Conservation (phyloP, 1,140 invertebrate species). For the Argopecten irradians region DNA sequence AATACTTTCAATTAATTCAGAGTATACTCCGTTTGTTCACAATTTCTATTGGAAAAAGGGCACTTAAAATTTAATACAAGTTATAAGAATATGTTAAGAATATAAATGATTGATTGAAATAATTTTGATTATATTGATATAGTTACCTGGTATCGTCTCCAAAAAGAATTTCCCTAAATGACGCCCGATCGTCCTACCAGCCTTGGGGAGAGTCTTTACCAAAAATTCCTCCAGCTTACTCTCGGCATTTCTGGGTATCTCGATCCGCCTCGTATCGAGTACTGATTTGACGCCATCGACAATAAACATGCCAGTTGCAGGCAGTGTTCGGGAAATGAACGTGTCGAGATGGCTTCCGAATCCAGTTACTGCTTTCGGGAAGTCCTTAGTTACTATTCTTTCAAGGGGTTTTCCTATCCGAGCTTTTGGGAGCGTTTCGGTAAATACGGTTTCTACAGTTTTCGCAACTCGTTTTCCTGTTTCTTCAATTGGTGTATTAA, state of each 20-base stretch:
- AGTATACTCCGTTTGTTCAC: no score
- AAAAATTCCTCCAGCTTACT: neutral
- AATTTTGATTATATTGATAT: no score
- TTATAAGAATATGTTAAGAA: no score
- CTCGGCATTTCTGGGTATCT: neutral
- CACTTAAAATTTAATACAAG: no score
- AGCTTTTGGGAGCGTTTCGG: neutral
- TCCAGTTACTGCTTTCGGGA: neutral
- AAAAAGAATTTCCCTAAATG: neutral
- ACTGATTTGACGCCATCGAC: neutral
- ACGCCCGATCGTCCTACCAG: neutral
- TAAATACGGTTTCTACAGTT: neutral
- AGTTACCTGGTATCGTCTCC: neutral
- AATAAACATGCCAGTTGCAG: neutral
- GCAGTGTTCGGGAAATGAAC: neutral
- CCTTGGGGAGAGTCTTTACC: neutral
- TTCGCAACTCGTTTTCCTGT: neutral
- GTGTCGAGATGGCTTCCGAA: neutral
- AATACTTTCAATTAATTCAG: no score
- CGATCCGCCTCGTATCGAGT: neutral
- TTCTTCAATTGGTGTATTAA: neutral
- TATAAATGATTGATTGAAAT: no score
- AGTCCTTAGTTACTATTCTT: neutral
- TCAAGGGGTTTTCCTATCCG: neutral
- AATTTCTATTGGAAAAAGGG: no score